Evolutionary conservation across 2,797 vertebrate genomes (phyloP).

Genomic region (Mionectes olivaceus): DNA sequence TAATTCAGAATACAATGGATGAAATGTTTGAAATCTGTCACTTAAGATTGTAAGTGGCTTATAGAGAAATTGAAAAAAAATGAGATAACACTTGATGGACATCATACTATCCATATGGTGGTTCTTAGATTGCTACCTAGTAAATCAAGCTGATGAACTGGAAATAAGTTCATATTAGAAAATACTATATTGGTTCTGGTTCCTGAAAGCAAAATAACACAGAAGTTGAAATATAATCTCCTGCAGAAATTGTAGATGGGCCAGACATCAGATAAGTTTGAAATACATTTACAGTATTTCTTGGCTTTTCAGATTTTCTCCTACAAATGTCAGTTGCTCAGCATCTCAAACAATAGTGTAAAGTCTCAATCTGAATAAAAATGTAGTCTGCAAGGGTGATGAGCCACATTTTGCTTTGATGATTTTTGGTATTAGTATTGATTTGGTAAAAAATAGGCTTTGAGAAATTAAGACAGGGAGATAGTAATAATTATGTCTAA

Average conservation of each 20-base stretch:
- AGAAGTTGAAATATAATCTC: slow-evolving; percentile 38
- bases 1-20: slow-evolving; percentile 52
- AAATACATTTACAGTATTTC: slow-evolving; percentile 63
- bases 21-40: slow-evolving; percentile 31
- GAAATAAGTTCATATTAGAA: slow-evolving; percentile 61
- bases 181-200: neutral
- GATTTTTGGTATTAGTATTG: neutral
- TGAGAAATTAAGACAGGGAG: neutral
- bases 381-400: neutral
- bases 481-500: neutral
- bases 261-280: slow-evolving; percentile 17
- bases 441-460: neutral
- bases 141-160: slow-evolving; percentile 60
- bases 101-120: slow-evolving; percentile 10
- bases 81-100: slow-evolving; percentile 34
- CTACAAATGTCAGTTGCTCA: slow-evolving; percentile 50
- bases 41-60: slow-evolving; percentile 22
- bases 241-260: slow-evolving; percentile 3
- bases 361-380: slow-evolving; percentile 19
- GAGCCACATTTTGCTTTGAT: neutral
- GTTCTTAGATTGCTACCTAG: neutral
- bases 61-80: slow-evolving; percentile 31
- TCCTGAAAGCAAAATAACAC: slow-evolving; percentile 18
- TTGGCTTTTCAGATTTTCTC: slow-evolving; percentile 38
- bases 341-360: slow-evolving; percentile 2